Evolutionary conservation across 2,888 invertebrate genomes (phyloP).

Genomic region (Drosophila neotestacea): DNA sequence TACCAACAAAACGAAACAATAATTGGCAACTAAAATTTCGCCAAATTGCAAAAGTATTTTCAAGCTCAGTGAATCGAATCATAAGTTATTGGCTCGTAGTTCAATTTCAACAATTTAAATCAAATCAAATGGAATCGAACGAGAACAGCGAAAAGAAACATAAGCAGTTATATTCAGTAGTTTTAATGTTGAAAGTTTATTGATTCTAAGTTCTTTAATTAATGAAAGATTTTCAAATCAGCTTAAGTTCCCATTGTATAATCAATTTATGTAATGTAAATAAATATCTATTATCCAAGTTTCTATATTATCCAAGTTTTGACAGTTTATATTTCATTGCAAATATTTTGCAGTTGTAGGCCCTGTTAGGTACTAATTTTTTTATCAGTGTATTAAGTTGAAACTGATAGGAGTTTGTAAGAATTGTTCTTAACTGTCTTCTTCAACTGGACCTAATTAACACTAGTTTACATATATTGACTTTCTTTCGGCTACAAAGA

Average conservation of each 20-base stretch:
- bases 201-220: not conserved
- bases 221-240: not conserved
- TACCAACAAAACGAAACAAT: constrained; percentile 54
- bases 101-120: constrained; percentile 39
- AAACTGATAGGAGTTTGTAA: too few relatives aligned
- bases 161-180: constrained; percentile 16
- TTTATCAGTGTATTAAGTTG: too few relatives aligned
- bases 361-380: too few relatives aligned
- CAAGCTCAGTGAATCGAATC: constrained; percentile 65
- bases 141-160: constrained; percentile 23
- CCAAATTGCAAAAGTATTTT: constrained; percentile 73
- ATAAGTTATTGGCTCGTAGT: constrained; percentile 59
- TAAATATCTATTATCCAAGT: too few relatives aligned
- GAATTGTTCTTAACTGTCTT: too few relatives aligned
- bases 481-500: too few relatives aligned
- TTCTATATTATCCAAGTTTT: too few relatives aligned
- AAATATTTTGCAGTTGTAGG: too few relatives aligned
- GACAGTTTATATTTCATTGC: too few relatives aligned
- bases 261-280: too few relatives aligned
- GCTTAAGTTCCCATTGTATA: not conserved
- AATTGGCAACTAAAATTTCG: constrained; percentile 59
- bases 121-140: constrained; percentile 38
- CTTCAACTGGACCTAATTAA: not conserved
- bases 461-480: too few relatives aligned
- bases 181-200: not conserved